Evolutionary conservation across 2,888 invertebrate genomes (phyloP), one percentile per base, ranked within the genome.

Genomic region (Hydroisotoma schaefferi): DNA sequence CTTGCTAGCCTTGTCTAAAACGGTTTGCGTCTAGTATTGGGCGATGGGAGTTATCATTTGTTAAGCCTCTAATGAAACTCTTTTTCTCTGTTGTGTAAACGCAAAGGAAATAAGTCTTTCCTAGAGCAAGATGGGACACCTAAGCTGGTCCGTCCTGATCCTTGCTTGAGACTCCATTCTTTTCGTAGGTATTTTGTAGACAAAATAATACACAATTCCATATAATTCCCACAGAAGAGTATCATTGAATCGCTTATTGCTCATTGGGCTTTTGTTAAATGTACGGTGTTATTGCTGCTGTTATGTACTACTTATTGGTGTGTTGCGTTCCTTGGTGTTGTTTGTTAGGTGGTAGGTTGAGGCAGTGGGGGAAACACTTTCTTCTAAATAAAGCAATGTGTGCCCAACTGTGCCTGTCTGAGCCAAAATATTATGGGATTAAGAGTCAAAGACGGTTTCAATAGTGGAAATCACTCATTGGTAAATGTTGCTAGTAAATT

Each of bases 381-480:
- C 49, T 27, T 49, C 49, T 27, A 27, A 49, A 49, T 64, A 61
- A 61, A 59, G 64, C 68, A 67, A 61, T 70, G 63, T 70, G 70
- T 63, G 63, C 67, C 62, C 70, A 69, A 69, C 68, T 70, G 70
- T 68, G 55, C 63, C 67, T 57, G 61, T 59, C 60, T 55, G 48
- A 69, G 68, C 67, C 70, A 70, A 67, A 70, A 70, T 69, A 70
- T 70, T 70, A 53, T 67, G 68, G 70, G 70, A 66, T 68, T 70
- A 70, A 44, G 29, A 55, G 37, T 23, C 48, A 37, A 59, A 43
- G 54, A 43, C 53, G 48, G 40, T 40, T 40, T 38, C 37, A 55
- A 40, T 43, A 25, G 40, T 18, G 25, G 43, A 53, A 59, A 63
- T 67, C 63, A 59, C 56, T 63, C 63, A 61, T 67, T 61, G 55